These are phyloP conservation scores for Spinus pinus DNA, from an alignment of 2,797 vertebrate species.

Conservation along the genomic window DNA sequence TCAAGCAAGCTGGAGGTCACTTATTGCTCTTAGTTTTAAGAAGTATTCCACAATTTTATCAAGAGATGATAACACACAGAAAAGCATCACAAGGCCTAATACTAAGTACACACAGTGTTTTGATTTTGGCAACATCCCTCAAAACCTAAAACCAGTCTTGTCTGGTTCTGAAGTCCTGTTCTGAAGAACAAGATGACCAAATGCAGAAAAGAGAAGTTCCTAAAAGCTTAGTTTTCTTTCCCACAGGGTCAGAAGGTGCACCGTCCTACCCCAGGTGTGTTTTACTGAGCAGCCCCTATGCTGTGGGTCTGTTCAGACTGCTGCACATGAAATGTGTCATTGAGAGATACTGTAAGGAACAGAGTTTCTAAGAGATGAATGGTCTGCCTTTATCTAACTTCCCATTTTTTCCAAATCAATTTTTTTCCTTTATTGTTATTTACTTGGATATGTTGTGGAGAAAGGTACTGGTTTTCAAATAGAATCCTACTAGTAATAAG, in stretches of 20 bases:
- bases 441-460: not conserved
- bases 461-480: constrained; percentile 8
- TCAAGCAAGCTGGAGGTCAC: not conserved
- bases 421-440: not conserved
- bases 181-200: not conserved
- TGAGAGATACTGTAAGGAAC: not conserved
- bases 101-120: not conserved
- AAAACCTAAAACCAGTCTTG: not conserved
- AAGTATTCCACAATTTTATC: constrained; percentile 4
- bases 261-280: not conserved
- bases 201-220: not conserved
- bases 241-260: not conserved
- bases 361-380: not conserved
- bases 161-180: not conserved
- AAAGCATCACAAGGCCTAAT: not conserved
- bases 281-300: not conserved
- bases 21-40: not conserved
- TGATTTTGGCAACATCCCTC: constrained; percentile 15
- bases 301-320: not conserved
- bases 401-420: not conserved
- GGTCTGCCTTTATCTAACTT: not conserved
- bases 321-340: not conserved
- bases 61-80: constrained; percentile 6
- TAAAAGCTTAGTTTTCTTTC: not conserved
- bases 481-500: not conserved